Conservation (phyloP, 2,113 vertebrate species). For the Genyomyrus donnyi region DNA sequence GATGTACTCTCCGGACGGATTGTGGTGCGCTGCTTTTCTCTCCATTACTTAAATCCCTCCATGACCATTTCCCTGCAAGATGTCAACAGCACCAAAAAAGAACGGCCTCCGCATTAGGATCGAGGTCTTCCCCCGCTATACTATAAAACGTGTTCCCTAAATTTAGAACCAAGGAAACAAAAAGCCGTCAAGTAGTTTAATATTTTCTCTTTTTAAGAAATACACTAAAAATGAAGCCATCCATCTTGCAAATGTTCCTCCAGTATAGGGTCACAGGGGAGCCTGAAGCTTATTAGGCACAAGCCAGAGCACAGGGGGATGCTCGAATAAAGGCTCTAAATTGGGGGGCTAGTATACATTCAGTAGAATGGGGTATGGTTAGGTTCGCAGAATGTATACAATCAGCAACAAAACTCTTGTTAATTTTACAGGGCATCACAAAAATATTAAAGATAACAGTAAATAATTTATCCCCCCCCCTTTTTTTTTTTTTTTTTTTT, state of each 20-base stretch:
- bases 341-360: not conserved
- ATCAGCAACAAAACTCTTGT: not conserved
- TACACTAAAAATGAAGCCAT: not conserved
- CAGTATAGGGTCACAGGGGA: not conserved
- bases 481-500: too few species aligned
- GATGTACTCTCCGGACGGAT: not conserved
- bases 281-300: not conserved
- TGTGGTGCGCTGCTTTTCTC: too few species aligned
- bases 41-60: too few species aligned
- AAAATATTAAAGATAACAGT: not conserved
- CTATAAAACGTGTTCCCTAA: not conserved
- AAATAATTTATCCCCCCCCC: not conserved
- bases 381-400: not conserved
- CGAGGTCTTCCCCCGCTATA: not conserved
- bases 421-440: not conserved
- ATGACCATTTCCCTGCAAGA: not conserved
- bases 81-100: not conserved
- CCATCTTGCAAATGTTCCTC: not conserved
- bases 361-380: not conserved
- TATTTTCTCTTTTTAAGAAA: not conserved
- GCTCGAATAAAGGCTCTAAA: too few species aligned
- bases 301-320: not conserved
- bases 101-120: not conserved
- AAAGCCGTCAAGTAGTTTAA: not conserved
- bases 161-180: not conserved